A percentile compares a stretch with the other conserved stretches of the same genome.
phyloP scores from a whole-genome alignment of 2,888 invertebrate genomes.

The Antheraea assamensis region DNA sequence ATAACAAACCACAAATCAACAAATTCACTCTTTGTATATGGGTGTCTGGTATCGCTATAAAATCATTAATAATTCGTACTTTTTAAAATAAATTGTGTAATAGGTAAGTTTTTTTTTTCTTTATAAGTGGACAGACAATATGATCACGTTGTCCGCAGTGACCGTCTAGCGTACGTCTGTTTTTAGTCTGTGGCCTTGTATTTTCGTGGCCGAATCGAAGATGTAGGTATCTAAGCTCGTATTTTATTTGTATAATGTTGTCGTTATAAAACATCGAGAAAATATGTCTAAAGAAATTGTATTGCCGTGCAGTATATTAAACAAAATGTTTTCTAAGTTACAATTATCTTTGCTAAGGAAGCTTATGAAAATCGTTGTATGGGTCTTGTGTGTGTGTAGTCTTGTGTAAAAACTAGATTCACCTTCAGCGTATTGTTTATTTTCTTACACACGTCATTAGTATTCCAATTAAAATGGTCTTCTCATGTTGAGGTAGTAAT shows the following conservation, averaged over 20 bases:
- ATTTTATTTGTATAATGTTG: neutral
- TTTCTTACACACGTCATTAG: too few relatives aligned
- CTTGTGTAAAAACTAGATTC: too few relatives aligned
- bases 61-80: too few relatives aligned
- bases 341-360: too few relatives aligned
- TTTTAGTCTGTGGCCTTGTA: slow-evolving; percentile 40
- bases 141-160: neutral
- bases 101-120: too few relatives aligned
- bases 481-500: neutral
- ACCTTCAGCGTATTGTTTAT: too few relatives aligned
- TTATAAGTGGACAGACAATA: neutral
- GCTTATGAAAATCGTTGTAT: neutral
- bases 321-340: neutral
- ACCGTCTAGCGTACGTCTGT: slow-evolving; percentile 45
- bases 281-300: neutral
- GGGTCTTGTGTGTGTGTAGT: neutral
- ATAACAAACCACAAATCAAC: neutral
- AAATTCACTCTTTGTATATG: neutral
- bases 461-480: neutral
- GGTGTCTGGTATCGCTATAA: too few relatives aligned
- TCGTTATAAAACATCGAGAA: neutral
- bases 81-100: too few relatives aligned
- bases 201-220: slow-evolving; percentile 32
- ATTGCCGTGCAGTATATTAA: neutral
- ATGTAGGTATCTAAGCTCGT: neutral